Evolutionary conservation across 2,797 vertebrate genomes (phyloP), one percentile per base, ranked within the genome.

Genomic region (Champsocephalus esox): DNA sequence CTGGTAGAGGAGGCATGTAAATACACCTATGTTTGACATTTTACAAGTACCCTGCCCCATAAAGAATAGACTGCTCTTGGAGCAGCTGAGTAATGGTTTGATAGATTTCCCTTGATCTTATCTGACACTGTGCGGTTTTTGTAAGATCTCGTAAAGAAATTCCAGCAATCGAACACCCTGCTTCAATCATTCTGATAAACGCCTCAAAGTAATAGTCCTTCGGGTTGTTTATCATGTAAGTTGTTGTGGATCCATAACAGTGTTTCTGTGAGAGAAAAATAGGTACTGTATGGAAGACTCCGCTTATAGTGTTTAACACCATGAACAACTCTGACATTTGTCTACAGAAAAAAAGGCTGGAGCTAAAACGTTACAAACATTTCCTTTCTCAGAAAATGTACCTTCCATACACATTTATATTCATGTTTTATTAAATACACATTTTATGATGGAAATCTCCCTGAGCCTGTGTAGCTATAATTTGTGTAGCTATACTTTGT

Each of bases 121-220:
- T 85, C 76, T 78, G 74, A 73, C 58, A 48, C 28, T 11, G 1
- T 9, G 28, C 70, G 81, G 67, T 72, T 84, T 34, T 80, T 79
- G 73, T 80, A 57, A 73, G 60, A 56, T 24, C 62, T 73, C 82
- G 85, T 59, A 83, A 81, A 90, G 50, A 64, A 83, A 73, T 71
- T 72, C 51, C 66, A 67, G 72, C 75, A 74, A 71, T 70, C 5
- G 49, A 72, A 82, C 70, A 66, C 45, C 64, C 19, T 28, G 52
- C 85, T 90, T 92, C 86, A 88, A 92, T 92, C 89, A 90, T 82
- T 62, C 61, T 86, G 83, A 89, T 79, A 83, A 84, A 84, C 82
- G 73, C 24, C 60, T 76, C 72, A 66, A 77, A 81, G 80, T 74
- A 83, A 74, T 60, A 54, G 73, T 48, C 71, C 68, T 43, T 64